A percentile compares a stretch with the other conserved stretches of the same genome.
Conservation (phyloP, 2,113 vertebrate species). For the Merops nubicus region DNA sequence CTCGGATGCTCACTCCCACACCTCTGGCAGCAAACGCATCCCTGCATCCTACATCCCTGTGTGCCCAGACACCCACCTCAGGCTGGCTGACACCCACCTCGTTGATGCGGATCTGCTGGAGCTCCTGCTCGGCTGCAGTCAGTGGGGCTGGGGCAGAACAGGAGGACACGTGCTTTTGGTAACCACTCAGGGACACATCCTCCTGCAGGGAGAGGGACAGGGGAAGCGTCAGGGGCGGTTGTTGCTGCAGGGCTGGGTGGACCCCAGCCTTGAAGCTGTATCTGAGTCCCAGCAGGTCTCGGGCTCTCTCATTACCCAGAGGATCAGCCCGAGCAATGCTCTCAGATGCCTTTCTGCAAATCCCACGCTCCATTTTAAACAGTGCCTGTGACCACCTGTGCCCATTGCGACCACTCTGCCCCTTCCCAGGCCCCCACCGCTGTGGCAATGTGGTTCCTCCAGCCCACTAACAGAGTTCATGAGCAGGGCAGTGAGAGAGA, state of each 20-base stretch:
- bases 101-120: constrained; percentile 92
- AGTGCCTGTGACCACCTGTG: rapidly evolving
- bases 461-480: background rate
- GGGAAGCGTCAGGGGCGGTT: background rate
- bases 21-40: background rate
- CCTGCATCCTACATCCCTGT: background rate
- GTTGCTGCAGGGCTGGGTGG: background rate
- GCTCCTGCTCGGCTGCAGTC: constrained; percentile 90
- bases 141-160: constrained; percentile 88
- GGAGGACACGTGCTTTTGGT: constrained; percentile 89
- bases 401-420: background rate
- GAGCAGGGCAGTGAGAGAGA: background rate
- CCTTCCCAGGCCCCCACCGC: background rate
- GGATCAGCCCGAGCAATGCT: rapidly evolving
- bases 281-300: background rate
- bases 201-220: constrained; percentile 78
- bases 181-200: constrained; percentile 91
- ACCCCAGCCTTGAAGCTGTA: background rate
- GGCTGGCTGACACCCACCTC: constrained; percentile 76
- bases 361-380: rapidly evolving
- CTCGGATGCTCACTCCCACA: background rate
- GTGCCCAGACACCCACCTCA: constrained; percentile 71
- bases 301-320: background rate
- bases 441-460: rapidly evolving
- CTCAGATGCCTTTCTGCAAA: background rate